Percentiles rank a stretch among this genome's conserved stretches.
Conservation (phyloP, 1,140 invertebrate species). For the Drosophila persimilis region DNA sequence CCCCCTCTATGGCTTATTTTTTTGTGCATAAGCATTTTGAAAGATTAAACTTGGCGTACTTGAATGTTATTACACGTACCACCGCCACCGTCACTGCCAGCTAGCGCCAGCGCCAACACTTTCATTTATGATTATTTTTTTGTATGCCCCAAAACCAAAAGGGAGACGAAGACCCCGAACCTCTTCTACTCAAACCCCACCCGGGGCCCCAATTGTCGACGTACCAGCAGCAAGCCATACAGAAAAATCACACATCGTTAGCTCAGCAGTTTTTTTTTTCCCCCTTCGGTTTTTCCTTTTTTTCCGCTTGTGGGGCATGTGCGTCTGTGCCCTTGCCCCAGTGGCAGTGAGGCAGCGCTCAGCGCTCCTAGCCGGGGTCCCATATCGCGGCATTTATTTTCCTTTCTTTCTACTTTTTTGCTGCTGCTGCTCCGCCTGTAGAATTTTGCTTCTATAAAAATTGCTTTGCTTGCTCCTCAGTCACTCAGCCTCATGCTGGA, state of each 20-base stretch:
- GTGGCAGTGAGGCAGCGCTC: conserved; percentile 26
- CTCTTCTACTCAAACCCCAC: conserved; percentile 11
- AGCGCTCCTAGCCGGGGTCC: conserved; percentile 52
- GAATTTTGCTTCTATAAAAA: conserved; percentile 74
- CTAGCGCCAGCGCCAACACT: conserved; percentile 70
- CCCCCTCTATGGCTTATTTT: conserved; percentile 48
- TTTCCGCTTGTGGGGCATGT: conserved; percentile 12
- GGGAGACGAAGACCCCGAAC: conserved; percentile 4
- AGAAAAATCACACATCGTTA: conserved; percentile 81
- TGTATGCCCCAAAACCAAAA: conserved; percentile 57
- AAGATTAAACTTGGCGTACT: conserved; percentile 80
- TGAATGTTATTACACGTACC: conserved; percentile 79
- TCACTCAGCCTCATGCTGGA: conserved; percentile 39
- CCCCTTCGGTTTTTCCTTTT: conserved; percentile 48
- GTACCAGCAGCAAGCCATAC: conserved; percentile 62
- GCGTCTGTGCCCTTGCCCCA: conserved; percentile 52
- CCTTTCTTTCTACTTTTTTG: background rate
- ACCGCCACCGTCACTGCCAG: conserved; percentile 3
- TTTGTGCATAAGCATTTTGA: conserved; percentile 79
- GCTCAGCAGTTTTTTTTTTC: conserved; percentile 69
- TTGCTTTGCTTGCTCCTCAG: conserved; percentile 72
- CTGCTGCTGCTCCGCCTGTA: conserved; percentile 42
- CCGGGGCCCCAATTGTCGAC: conserved; percentile 27
- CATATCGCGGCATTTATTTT: conserved; percentile 79
- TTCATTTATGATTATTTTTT: conserved; percentile 82